Percentiles rank a stretch among this genome's conserved stretches.
Evolutionary conservation across 2,113 vertebrate species (phyloP).

Genomic region (Apodemus sylvaticus): DNA sequence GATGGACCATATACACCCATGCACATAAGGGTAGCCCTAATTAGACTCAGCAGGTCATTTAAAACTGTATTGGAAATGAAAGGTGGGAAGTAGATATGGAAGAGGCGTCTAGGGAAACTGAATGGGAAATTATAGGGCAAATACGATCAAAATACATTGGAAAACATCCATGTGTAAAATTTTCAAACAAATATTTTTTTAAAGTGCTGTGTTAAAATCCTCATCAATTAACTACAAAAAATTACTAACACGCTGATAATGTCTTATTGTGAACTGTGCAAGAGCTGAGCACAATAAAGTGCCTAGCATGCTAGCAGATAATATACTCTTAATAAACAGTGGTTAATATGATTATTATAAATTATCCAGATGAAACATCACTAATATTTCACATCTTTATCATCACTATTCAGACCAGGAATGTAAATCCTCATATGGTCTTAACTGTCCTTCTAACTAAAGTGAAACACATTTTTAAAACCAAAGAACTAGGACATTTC

Average conservation of each 20-base stretch:
- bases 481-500: neutral
- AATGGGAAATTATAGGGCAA: neutral
- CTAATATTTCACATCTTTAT: constrained; percentile 33
- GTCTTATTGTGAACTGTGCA: constrained; percentile 5
- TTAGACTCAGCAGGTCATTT: neutral
- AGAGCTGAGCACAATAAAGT: neutral
- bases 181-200: neutral
- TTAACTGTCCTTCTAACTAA: constrained; percentile 40
- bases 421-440: constrained; percentile 32
- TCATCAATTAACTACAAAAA: constrained; percentile 27
- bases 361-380: constrained; percentile 39
- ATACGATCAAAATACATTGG: neutral
- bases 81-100: neutral
- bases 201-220: constrained; percentile 15
- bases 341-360: neutral
- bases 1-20: neutral
- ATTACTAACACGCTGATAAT: constrained; percentile 49
- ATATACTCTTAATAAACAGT: neutral
- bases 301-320: neutral
- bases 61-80: neutral
- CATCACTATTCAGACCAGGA: neutral
- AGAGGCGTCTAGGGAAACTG: neutral
- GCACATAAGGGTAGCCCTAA: neutral
- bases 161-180: neutral
- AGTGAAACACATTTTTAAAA: constrained; percentile 12